Base-by-base conservation (phyloP, 1,140 invertebrate species). In the Rhynchophorus ferrugineus region DNA sequence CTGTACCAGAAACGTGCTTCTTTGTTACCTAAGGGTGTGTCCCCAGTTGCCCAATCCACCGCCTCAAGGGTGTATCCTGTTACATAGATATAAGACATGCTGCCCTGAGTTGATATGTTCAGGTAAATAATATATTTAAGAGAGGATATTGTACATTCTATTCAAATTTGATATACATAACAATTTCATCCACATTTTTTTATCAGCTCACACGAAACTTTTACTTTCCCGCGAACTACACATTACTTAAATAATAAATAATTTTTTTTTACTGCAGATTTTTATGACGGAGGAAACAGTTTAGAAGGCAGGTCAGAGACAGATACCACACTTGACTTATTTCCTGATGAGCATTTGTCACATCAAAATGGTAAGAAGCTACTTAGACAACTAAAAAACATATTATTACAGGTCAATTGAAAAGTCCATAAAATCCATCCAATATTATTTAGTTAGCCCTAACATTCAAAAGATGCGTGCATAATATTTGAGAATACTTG, bases 11-110 rank as follows among this genome's bases (percentile, higher is more conserved):
- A 82, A 82, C 44, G 79, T 82, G 8, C 71, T 90, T 21, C 74
- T 87, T 29, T 91, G 89, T 69, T 79, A 84, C 47, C 72, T 89
- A 42, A 75, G 84, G 36, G 79, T 89, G 7, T 90, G 87, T 62
- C 82, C 82, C 5, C 74, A 80, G 54, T 74, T 86, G 54, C 83
- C 85, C 2, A 80, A 83, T 66, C 81, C 85, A 14, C 81, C 83
- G 43, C 84, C 85, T 1, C 61, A 74, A 2, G 81, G 83, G 34
- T 91, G 89, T 63, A 76, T 83, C 19, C 70, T 84, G 3, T 69
- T 84, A 17, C 81, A 85, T 37, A 74, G 77, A 53, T 74, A 76
- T 43, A 79, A 78, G 46, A 71, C 77, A 17, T 91, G 88, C 68
- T 91, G 89, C 61, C 77, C 85, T 1, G 79, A 87, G 58, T 67